Evolutionary conservation across 1,140 invertebrate species (phyloP).

Genomic region (Spodoptera frugiperda): DNA sequence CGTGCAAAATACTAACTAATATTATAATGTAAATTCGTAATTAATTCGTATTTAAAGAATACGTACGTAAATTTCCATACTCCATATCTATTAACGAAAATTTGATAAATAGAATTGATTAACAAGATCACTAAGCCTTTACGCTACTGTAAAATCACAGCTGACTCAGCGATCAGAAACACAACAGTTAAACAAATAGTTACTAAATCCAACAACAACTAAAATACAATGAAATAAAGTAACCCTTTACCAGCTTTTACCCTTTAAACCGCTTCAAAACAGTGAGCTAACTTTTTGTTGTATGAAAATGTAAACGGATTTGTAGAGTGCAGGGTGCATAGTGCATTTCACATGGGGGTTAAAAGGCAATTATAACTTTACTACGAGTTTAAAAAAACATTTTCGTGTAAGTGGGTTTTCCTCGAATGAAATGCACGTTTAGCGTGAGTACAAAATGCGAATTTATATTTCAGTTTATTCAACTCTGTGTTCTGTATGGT

Average conservation of each 20-base stretch:
- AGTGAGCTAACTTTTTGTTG: neutral
- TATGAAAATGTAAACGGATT: slow-evolving; percentile 13
- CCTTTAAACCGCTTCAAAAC: slow-evolving; percentile 1
- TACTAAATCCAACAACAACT: no score
- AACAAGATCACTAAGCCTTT: no score
- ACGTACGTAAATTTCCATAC: no score
- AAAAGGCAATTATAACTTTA: slow-evolving; percentile 53
- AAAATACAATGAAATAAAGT: neutral
- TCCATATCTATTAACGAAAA: no score
- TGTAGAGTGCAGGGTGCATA: neutral
- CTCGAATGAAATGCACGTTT: slow-evolving; percentile 3
- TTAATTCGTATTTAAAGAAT: no score
- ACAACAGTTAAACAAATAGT: no score
- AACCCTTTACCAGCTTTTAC: neutral
- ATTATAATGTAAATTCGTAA: no score
- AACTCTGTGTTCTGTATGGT: neutral
- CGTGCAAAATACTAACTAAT: neutral
- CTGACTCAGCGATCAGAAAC: no score
- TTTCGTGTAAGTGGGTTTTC: slow-evolving; percentile 21
- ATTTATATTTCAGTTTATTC: slow-evolving; percentile 18
- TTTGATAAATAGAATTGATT: no score
- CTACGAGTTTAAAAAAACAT: slow-evolving; percentile 8
- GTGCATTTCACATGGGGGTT: slow-evolving; percentile 7
- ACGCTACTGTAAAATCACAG: no score
- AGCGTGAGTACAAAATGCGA: slow-evolving; percentile 14